A percentile compares a stretch with the other conserved stretches of the same genome.
phyloP scores from a whole-genome alignment of 92 coral and sea anemone species.

The Parazoanthus atlanticus region DNA sequence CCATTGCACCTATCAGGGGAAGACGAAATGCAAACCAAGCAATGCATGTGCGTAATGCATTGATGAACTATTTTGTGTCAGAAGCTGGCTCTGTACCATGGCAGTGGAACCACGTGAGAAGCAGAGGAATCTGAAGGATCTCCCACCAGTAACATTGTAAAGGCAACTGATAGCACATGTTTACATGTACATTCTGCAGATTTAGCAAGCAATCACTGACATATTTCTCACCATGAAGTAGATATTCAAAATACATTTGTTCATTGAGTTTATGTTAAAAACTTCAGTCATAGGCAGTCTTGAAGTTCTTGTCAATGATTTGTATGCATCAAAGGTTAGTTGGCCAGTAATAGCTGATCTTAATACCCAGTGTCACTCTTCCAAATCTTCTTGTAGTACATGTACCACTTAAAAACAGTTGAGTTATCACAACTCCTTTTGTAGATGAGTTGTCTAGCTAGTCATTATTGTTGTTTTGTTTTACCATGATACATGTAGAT shows the following conservation, averaged over 20 bases:
- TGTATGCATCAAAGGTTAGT: conserved; percentile 28
- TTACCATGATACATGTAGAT: conserved; percentile 29
- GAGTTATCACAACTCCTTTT: conserved; percentile 18
- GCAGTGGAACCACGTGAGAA: conserved; percentile 76
- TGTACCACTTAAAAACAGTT: too few relatives aligned
- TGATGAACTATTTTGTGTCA: conserved; percentile 62
- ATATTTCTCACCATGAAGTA: conserved; percentile 13
- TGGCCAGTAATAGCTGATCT: conserved; percentile 29
- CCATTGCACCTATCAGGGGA: conserved; percentile 52
- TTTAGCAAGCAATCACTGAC: conserved; percentile 40
- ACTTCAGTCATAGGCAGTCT: conserved; percentile 35
- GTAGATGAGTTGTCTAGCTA: conserved; percentile 34
- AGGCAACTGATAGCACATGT: conserved; percentile 42
- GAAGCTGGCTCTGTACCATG: conserved; percentile 68
- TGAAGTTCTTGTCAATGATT: conserved; percentile 35
- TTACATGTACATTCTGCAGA: conserved; percentile 36
- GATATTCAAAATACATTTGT: conserved; percentile 29
- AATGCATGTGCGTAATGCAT: conserved; percentile 45
- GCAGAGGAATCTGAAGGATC: conserved; percentile 58
- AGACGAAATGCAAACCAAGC: conserved; percentile 56
- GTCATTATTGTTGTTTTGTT: conserved; percentile 30
- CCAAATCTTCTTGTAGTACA: conserved; percentile 2
- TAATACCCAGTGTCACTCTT: conserved; percentile 33
- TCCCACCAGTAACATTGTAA: conserved; percentile 32
- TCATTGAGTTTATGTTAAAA: conserved; percentile 39